These are phyloP conservation scores for Heliothis peltigera DNA, from an alignment of 2,888 invertebrate genomes.

Conservation along the genomic window DNA sequence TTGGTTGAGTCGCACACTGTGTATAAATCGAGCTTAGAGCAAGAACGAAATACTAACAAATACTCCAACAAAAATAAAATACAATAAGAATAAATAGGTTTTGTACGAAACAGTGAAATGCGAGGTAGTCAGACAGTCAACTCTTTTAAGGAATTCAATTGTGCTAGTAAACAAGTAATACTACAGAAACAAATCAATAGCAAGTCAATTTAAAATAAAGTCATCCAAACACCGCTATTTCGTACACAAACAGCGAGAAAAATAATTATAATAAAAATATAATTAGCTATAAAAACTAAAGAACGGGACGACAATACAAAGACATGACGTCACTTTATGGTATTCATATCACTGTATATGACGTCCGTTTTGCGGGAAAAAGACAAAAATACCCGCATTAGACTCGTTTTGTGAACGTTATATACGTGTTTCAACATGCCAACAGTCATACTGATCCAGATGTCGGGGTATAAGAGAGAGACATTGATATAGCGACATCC, in stretches of 20 bases:
- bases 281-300: background rate
- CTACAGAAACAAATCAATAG: background rate
- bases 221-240: background rate
- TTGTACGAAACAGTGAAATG: background rate
- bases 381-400: background rate
- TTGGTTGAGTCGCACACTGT: too few relatives aligned
- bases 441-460: too few relatives aligned
- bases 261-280: too few relatives aligned
- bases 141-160: background rate
- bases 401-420: background rate
- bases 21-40: too few relatives aligned
- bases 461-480: background rate
- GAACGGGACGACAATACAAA: background rate
- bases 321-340: constrained; percentile 5
- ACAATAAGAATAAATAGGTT: too few relatives aligned
- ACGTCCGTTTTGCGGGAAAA: background rate
- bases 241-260: too few relatives aligned
- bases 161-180: background rate
- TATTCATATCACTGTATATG: background rate
- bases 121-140: background rate
- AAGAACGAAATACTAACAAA: too few relatives aligned
- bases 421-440: too few relatives aligned
- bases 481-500: background rate
- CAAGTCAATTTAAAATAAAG: background rate
- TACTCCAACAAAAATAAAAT: too few relatives aligned